Percentiles rank a stretch among this genome's conserved stretches.
Conservation (phyloP, 2,888 invertebrate genomes). For the Hylaea fasciaria region DNA sequence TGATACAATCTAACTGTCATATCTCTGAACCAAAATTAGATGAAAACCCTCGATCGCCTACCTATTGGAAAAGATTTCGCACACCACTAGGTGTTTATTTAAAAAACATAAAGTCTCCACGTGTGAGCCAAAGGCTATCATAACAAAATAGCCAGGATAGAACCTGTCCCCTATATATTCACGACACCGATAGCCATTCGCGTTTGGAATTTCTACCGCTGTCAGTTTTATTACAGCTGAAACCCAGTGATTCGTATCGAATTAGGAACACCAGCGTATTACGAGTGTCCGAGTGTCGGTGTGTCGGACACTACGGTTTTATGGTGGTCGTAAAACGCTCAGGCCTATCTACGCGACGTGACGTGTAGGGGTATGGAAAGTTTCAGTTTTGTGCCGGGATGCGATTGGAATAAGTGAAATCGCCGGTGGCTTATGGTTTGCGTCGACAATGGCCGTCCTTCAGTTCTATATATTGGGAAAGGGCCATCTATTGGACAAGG, state of each 20-base stretch:
- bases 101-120: too few species aligned
- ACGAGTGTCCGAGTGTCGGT: constrained; percentile 39
- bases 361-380: constrained; percentile 24
- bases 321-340: constrained; percentile 45
- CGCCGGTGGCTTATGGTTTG: constrained; percentile 11
- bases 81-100: too few species aligned
- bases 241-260: constrained; percentile 48
- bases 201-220: constrained; percentile 27
- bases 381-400: constrained; percentile 20
- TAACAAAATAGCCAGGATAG: not conserved
- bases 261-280: constrained; percentile 49
- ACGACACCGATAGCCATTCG: constrained; percentile 1
- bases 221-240: constrained; percentile 47
- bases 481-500: constrained; percentile 6
- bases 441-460: not conserved
- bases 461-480: constrained; percentile 4
- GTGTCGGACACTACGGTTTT: constrained; percentile 42
- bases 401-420: constrained; percentile 30
- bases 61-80: too few species aligned
- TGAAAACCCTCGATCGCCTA: too few species aligned
- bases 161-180: constrained; percentile 16
- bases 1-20: too few species aligned
- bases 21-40: too few species aligned
- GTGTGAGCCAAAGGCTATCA: too few species aligned
- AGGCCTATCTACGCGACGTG: constrained; percentile 25